Percentiles rank a stretch among this genome's conserved stretches.
These are phyloP conservation scores for Thamnophis sirtalis DNA, from an alignment of 2,113 vertebrate genomes.

Conservation along the genomic window DNA sequence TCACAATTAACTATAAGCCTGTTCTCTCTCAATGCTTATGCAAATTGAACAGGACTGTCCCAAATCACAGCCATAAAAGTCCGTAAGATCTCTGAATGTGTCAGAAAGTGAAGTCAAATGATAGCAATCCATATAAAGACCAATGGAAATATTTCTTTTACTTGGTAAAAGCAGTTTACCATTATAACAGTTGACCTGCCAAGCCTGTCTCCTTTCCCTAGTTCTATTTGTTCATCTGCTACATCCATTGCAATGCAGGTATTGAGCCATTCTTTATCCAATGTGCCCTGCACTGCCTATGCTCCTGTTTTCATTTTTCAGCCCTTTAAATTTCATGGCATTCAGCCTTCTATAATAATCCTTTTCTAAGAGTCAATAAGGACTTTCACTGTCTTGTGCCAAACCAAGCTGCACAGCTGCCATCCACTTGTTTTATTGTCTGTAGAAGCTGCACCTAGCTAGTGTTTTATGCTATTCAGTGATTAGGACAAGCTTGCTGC, in stretches of 20 bases:
- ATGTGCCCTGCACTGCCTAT: not conserved
- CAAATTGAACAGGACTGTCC: not conserved
- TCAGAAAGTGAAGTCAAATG: not conserved
- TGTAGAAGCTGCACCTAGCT: not conserved
- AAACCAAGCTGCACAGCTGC: not conserved
- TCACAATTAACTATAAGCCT: not conserved
- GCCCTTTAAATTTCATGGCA: conserved; percentile 9
- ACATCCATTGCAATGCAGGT: not conserved
- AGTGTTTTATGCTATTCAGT: not conserved
- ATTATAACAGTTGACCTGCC: not conserved
- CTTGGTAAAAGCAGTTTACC: too few relatives aligned
- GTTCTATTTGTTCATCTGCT: not conserved
- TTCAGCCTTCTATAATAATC: not conserved
- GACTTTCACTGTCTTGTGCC: not conserved
- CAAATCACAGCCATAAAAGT: not conserved
- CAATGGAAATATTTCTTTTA: not conserved
- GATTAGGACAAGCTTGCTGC: not conserved
- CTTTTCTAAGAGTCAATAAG: conserved; percentile 5
- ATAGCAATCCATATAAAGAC: not conserved
- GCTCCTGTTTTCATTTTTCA: not conserved
- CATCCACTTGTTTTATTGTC: conserved; percentile 8
- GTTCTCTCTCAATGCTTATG: not conserved
- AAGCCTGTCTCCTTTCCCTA: not conserved
- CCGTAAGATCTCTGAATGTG: not conserved
- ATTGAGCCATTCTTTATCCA: not conserved